Evolutionary conservation across 2,888 invertebrate species (phyloP).

Genomic region (Rhabditophanes sp.): DNA sequence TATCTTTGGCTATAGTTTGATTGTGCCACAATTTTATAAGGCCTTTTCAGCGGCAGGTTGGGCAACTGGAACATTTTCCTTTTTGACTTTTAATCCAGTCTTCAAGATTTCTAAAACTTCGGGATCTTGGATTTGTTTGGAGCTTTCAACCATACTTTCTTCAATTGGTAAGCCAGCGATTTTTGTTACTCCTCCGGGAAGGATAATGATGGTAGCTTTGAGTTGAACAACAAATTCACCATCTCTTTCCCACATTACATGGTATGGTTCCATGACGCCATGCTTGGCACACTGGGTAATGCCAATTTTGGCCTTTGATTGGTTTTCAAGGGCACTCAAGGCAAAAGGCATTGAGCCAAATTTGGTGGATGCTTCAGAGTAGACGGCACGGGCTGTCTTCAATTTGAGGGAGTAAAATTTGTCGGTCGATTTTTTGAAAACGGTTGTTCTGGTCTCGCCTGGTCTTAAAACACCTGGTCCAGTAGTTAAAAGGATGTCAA

Average conservation of each 20-base stretch:
- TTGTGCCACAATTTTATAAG: too few species aligned
- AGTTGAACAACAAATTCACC: constrained; percentile 92
- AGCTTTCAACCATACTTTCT: too few species aligned
- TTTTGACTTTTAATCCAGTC: too few species aligned
- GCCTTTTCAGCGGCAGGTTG: too few species aligned
- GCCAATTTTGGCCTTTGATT: constrained; percentile 91
- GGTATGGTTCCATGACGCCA: constrained; percentile 91
- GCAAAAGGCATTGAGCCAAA: constrained; percentile 87
- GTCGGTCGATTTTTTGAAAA: constrained; percentile 94
- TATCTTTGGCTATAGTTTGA: too few species aligned
- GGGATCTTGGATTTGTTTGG: too few species aligned
- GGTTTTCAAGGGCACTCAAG: constrained; percentile 64
- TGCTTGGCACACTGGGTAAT: constrained; percentile 94
- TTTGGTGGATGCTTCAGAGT: constrained; percentile 47
- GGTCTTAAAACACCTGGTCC: constrained; percentile 83
- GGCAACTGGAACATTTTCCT: too few species aligned
- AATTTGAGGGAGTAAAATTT: constrained; percentile 78
- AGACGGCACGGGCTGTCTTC: constrained; percentile 70
- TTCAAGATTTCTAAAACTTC: too few species aligned
- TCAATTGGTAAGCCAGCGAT: constrained; percentile 86
- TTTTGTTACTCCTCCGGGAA: constrained; percentile 87
- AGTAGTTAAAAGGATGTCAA: constrained; percentile 88
- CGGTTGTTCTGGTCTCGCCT: constrained; percentile 80
- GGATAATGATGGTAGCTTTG: constrained; percentile 85
- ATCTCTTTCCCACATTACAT: constrained; percentile 54